A percentile compares a stretch with the other conserved stretches of the same genome.
phyloP scores from a whole-genome alignment of 2,888 invertebrate species.

The Smittia aterrima region DNA sequence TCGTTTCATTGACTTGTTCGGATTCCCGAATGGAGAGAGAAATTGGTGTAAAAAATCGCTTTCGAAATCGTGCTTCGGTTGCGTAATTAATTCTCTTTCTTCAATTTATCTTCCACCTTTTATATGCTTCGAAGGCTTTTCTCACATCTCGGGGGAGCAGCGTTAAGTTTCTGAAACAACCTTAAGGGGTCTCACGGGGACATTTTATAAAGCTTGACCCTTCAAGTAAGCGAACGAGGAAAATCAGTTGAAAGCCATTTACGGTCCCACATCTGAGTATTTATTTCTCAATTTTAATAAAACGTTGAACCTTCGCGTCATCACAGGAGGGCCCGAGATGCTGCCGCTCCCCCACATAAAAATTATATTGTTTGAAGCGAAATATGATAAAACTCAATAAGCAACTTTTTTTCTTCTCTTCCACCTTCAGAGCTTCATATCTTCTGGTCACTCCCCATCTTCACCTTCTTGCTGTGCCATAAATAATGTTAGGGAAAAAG shows the following conservation, averaged over 20 bases:
- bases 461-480: not conserved
- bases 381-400: constrained; percentile 17
- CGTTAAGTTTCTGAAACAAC: not conserved
- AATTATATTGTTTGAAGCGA: not conserved
- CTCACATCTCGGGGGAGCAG: not conserved
- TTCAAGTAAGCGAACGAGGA: too few species aligned
- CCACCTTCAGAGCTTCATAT: not conserved
- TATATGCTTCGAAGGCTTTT: not conserved
- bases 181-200: too few species aligned
- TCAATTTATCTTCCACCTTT: constrained; percentile 19
- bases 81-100: constrained; percentile 3
- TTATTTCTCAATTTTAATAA: too few species aligned
- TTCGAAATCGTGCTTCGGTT: constrained; percentile 19
- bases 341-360: not conserved
- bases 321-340: not conserved
- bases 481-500: not conserved
- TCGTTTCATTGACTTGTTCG: not conserved
- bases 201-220: too few species aligned
- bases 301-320: not conserved
- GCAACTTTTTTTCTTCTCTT: not conserved
- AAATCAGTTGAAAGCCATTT: too few species aligned
- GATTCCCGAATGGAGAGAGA: not conserved
- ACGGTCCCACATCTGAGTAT: too few species aligned
- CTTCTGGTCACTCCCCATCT: not conserved
- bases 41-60: constrained; percentile 4